Evolutionary conservation across 2,797 vertebrate species (phyloP), one percentile per base, ranked within the genome.

Genomic region (Helicolenus hilgendorfi): DNA sequence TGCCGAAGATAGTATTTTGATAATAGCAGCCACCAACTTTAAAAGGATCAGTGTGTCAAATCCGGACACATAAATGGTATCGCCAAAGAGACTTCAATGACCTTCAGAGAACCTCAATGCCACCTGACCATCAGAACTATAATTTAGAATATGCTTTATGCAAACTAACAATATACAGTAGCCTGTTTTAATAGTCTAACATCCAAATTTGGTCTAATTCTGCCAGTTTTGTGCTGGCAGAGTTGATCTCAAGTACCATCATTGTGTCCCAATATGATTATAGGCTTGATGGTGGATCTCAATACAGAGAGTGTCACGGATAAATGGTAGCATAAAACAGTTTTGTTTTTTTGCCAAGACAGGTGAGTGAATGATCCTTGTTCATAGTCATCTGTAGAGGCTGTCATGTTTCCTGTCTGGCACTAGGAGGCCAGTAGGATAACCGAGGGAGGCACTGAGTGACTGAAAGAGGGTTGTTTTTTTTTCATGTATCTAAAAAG

Each of bases 401-500:
- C 29, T 4, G 15, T 24, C 13, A 4, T 11, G 26, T 38, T 18
- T 72, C 65, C 26, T 38, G 15, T 56, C 24, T 11, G 15, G 56
- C 72, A 45, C 20, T n/a, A 4, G 5, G 53, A 63, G 9, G 38
- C n/a, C 11, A 29, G 64, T 24, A 49, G 27, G 11, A 60, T 22
- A 53, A 36, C 65, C 31, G 29, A 65, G n/a, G 38, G 67, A 86
- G 75, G 65, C 82, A 84, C 53, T 29, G 41, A 75, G 55, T 67
- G 31, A 53, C n/a, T 36, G 8, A 81, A 5, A 20, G 13, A 22
- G 49, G 9, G 1, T 15, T 2, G 15, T 41, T 41, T 20, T 22
- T 8, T 65, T 45, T 26, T 2, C 13, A 41, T 41, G 27, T 60
- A 45, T 75, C 67, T 26, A 41, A 58, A 33, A 72, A 27, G 11